Conservation (phyloP, 1,140 invertebrate genomes). For the Brachionus sp. region DNA sequence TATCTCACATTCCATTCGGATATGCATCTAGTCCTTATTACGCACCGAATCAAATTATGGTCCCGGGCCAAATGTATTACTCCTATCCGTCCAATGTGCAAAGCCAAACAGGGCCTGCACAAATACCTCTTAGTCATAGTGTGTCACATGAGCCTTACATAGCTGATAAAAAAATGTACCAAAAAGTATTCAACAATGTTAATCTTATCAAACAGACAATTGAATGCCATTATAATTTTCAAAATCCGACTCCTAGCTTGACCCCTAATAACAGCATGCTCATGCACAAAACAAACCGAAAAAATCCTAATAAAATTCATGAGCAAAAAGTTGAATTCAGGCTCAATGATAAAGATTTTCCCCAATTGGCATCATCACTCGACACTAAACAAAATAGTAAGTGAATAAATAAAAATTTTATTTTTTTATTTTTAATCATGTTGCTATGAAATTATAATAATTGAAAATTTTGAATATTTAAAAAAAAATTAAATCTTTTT, state of each 20-base stretch:
- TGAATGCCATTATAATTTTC: background rate
- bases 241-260: background rate
- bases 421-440: background rate
- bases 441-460: background rate
- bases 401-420: background rate
- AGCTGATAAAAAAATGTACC: background rate
- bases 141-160: conserved; percentile 6
- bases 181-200: conserved; percentile 23
- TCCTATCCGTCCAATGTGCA: background rate
- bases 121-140: background rate
- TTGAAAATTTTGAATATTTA: background rate
- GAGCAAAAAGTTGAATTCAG: background rate
- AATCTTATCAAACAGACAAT: conserved; percentile 23
- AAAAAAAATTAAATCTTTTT: no score
- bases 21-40: background rate
- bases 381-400: background rate
- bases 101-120: background rate
- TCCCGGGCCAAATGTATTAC: background rate
- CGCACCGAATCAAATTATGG: background rate
- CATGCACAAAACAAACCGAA: background rate
- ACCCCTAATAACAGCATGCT: background rate
- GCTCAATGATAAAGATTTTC: conserved; percentile 1
- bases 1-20: background rate
- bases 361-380: background rate
- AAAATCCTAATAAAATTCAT: background rate